Conservation (phyloP, 1,140 invertebrate species). For the Zaprionus lachaisei region DNA sequence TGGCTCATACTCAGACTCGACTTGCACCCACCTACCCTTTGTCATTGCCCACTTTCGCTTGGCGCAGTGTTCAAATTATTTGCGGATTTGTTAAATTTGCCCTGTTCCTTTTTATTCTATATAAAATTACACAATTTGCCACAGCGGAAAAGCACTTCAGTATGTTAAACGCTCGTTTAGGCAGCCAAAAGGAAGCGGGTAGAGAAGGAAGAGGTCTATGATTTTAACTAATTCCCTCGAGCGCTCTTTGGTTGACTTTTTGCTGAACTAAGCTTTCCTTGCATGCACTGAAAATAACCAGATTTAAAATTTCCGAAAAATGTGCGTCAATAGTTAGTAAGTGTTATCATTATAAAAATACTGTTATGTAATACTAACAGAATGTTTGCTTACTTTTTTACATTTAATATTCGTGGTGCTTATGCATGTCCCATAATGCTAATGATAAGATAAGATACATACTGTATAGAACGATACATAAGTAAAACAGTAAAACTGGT, state of each 20-base stretch:
- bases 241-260: background rate
- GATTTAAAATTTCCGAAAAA: background rate
- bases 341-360: too few species aligned
- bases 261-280: background rate
- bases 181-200: background rate
- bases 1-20: slow-evolving; percentile 12
- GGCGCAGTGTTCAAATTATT: slow-evolving; percentile 73
- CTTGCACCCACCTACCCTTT: slow-evolving; percentile 36
- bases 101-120: slow-evolving; percentile 37
- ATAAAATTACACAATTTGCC: slow-evolving; percentile 65
- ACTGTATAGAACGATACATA: too few species aligned
- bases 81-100: slow-evolving; percentile 76
- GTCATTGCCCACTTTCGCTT: slow-evolving; percentile 8
- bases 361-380: too few species aligned
- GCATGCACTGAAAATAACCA: background rate
- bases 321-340: too few species aligned
- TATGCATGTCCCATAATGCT: too few species aligned
- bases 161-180: slow-evolving; percentile 21
- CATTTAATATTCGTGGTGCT: too few species aligned
- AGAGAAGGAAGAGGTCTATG: background rate
- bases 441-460: too few species aligned
- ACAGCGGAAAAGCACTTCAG: slow-evolving; percentile 6
- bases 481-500: too few species aligned
- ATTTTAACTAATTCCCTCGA: background rate
- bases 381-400: too few species aligned